A percentile compares a stretch with the other conserved stretches of the same genome.
Evolutionary conservation across 2,888 invertebrate genomes (phyloP).

Genomic region (Pristionchus arcanus): DNA sequence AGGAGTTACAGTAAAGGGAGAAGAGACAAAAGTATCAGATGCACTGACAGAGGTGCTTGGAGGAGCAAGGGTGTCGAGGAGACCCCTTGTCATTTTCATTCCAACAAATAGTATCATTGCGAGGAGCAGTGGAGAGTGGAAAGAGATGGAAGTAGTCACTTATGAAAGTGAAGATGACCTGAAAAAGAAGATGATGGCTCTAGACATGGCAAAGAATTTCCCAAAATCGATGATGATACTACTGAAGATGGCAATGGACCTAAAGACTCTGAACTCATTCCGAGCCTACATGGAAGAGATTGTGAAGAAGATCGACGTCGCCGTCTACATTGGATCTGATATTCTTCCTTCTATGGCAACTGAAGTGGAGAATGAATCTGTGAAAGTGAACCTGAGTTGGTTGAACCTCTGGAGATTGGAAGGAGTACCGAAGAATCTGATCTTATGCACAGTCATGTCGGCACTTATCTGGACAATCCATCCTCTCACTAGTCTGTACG

Average conservation of each 20-base stretch:
- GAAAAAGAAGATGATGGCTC: background rate
- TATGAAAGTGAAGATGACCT: background rate
- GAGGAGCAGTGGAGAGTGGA: background rate
- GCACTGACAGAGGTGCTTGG: too few relatives aligned
- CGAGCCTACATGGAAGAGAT: background rate
- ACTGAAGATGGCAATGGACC: background rate
- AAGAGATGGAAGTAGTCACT: background rate
- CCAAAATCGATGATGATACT: background rate
- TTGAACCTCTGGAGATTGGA: background rate
- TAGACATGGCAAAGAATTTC: background rate
- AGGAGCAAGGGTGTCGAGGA: too few relatives aligned
- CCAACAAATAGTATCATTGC: background rate
- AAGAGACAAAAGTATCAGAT: too few relatives aligned
- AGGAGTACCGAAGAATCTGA: background rate
- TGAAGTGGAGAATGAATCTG: background rate
- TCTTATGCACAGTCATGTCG: background rate
- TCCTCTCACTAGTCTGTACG: background rate
- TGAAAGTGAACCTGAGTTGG: background rate
- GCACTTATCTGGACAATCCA: background rate
- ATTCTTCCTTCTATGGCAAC: background rate
- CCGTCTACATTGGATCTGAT: background rate
- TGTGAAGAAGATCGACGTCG: background rate
- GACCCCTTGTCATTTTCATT: background rate
- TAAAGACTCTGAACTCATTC: background rate
- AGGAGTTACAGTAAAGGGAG: too few relatives aligned